phyloP scores from a whole-genome alignment of 2,888 invertebrate species.

The Polyploca ridens region DNA sequence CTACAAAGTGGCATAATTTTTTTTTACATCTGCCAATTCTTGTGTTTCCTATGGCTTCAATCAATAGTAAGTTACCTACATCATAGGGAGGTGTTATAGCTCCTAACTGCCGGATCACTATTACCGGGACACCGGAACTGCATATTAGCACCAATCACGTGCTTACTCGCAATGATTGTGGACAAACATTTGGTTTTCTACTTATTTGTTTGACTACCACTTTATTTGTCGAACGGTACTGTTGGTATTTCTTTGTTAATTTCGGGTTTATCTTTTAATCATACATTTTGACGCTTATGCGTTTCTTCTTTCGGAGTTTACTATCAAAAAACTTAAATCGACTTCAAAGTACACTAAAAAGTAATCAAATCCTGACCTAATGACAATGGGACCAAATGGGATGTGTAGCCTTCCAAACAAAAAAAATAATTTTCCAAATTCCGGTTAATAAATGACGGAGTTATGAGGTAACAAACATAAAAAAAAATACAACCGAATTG shows the following conservation, averaged over 20 bases:
- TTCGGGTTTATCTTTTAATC: not conserved
- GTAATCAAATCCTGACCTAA: too few relatives aligned
- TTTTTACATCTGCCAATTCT: not conserved
- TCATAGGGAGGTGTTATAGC: constrained; percentile 36
- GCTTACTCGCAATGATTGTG: not conserved
- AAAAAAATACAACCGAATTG: too few relatives aligned
- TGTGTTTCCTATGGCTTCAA: not conserved
- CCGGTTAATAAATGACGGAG: too few relatives aligned
- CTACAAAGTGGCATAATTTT: too few relatives aligned
- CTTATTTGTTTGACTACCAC: not conserved
- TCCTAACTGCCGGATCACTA: constrained; percentile 42
- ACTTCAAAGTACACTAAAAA: not conserved
- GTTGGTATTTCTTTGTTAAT: not conserved
- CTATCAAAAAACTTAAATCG: too few relatives aligned
- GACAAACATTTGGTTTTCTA: constrained; percentile 5
- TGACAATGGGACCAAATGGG: too few relatives aligned
- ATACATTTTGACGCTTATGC: not conserved
- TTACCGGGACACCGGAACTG: constrained; percentile 28
- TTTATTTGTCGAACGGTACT: not conserved
- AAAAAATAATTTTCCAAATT: too few relatives aligned
- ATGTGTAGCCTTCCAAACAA: too few relatives aligned
- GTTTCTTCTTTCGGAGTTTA: not conserved
- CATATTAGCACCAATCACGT: constrained; percentile 25
- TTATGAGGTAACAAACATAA: too few relatives aligned
- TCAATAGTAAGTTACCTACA: constrained; percentile 2